Base-by-base conservation (phyloP, 2,888 invertebrate genomes). In the Nudaria mundana region DNA sequence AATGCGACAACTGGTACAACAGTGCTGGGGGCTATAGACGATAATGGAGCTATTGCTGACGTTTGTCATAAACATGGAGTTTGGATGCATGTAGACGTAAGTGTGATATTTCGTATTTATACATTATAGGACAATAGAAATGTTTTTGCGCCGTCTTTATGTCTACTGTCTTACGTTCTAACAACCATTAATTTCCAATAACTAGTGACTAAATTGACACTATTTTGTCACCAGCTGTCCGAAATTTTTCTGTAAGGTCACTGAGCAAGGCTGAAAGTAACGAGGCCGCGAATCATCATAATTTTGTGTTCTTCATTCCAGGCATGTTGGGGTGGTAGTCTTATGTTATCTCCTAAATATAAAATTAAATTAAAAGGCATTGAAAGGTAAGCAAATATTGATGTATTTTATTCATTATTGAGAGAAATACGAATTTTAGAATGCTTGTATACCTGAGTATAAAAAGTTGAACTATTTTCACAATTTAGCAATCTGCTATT, bases 31-130 rank as follows among this genome's bases (percentile, higher is more conserved):
- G 94, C 96, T 0, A 94, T 95, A 52, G 97, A 97, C 72, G 92
- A 95, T 7, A 68, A 97, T 12, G 77, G 89, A 0, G 85, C 86
- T 22, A 89, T 96, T 7, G 92, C 94, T 0, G 90, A 91, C 37
- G 73, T 96, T 7, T 96, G 96, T 61, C 64, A 89, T 48, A 90
- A 91, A 45, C 87, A 94, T 66, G 79, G 82, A 0, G 66, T 96
- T 5, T 96, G 96, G 96, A 78, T 96, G 67, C 96, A 96, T 76
- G 93, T 95, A 48, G 97, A 97, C 84, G 94, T 94, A 70, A 81
- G 92, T 87, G 64, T 5, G 2, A 14, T 20, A 20, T n/a, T n/a
- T n/a, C n/a, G n/a, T n/a, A n/a, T n/a, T n/a, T n/a, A n/a, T n/a
- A n/a, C n/a, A n/a, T n/a, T n/a, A n/a, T n/a, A n/a, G n/a, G n/a